Conservation (phyloP, 2,888 invertebrate species). For the Drosophila villosipedis region DNA sequence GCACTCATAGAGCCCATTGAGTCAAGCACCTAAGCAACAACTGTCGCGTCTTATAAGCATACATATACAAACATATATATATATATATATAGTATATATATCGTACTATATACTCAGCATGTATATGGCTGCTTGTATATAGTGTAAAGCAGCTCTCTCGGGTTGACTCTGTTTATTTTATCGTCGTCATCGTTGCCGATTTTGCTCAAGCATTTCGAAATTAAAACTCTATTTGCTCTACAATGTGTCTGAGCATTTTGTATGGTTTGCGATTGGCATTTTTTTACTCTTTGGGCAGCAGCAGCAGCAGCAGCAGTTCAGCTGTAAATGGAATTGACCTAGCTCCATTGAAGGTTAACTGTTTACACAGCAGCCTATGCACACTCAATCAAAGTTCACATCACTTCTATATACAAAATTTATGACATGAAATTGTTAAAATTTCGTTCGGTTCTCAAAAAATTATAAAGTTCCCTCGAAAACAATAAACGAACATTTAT, state of each 20-base stretch:
- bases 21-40: conserved; percentile 21
- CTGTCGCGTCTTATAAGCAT: conserved; percentile 3
- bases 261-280: not conserved
- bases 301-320: not conserved
- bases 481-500: not conserved
- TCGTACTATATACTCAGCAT: not conserved
- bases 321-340: conserved; percentile 6
- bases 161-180: conserved; percentile 24
- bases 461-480: not conserved
- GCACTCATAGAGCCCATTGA: not conserved
- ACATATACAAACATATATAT: not conserved
- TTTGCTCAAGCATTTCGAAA: conserved; percentile 26
- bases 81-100: not conserved
- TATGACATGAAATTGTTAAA: not conserved
- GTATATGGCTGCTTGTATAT: conserved; percentile 1
- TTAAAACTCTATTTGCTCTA: conserved; percentile 26
- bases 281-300: not conserved
- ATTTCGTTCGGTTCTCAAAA: not conserved
- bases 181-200: conserved; percentile 7
- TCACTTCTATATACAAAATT: not conserved
- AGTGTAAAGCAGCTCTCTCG: not conserved
- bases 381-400: conserved; percentile 6
- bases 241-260: conserved; percentile 3
- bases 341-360: conserved; percentile 3
- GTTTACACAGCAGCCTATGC: conserved; percentile 5